phyloP scores from a whole-genome alignment of 1,140 invertebrate species.

The Bombus waltoni region DNA sequence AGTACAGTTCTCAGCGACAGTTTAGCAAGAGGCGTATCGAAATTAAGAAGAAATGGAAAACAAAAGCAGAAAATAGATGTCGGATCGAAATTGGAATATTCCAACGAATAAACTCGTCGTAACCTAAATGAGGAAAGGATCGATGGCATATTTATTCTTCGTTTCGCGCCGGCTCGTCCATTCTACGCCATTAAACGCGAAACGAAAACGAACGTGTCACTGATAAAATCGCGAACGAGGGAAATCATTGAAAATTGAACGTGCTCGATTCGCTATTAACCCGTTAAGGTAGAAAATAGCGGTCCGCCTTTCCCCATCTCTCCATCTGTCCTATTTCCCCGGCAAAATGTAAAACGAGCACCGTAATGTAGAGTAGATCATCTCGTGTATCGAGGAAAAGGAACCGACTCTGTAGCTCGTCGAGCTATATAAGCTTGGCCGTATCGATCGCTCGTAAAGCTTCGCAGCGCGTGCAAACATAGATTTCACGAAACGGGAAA shows the following conservation, averaged over 20 bases:
- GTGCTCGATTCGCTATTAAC: not conserved
- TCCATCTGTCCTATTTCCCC: slow-evolving; percentile 22
- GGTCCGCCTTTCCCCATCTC: not conserved
- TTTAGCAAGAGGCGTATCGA: too few species aligned
- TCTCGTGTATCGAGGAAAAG: slow-evolving; percentile 39
- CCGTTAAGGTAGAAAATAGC: slow-evolving; percentile 19
- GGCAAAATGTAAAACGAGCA: slow-evolving; percentile 1
- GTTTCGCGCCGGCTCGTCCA: not conserved
- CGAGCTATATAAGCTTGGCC: not conserved
- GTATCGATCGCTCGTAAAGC: slow-evolving; percentile 42
- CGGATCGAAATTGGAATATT: too few species aligned
- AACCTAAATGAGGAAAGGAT: too few species aligned
- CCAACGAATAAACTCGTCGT: too few species aligned
- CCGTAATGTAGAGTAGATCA: slow-evolving; percentile 41
- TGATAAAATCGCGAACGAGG: not conserved
- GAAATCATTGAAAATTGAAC: not conserved
- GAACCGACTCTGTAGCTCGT: slow-evolving; percentile 10
- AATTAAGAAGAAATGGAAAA: too few species aligned
- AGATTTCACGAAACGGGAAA: slow-evolving; percentile 16
- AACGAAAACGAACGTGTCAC: not conserved
- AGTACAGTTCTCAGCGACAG: too few species aligned
- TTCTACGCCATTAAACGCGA: not conserved
- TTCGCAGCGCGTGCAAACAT: slow-evolving; percentile 29
- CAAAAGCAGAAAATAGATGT: too few species aligned
- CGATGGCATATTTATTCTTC: not conserved